Conservation (phyloP, 2,113 vertebrate genomes). For the Collichthys lucidus region DNA sequence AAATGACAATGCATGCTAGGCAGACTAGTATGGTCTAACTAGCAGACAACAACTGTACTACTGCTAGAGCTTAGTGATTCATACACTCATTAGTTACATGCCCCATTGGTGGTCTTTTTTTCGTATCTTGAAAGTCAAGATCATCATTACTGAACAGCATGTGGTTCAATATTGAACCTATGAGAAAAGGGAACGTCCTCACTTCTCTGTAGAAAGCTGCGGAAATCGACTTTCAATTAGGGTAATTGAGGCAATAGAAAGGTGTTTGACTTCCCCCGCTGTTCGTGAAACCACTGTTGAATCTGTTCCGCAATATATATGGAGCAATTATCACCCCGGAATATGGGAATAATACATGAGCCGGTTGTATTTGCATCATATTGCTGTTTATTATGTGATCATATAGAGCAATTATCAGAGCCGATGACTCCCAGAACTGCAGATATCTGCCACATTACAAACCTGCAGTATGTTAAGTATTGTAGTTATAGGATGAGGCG, state of each 20-base stretch:
- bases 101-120: not conserved
- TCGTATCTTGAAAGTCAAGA: not conserved
- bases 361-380: not conserved
- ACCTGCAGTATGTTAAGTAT: not conserved
- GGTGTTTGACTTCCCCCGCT: constrained; percentile 10
- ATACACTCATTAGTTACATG: not conserved
- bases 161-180: not conserved
- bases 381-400: constrained; percentile 10
- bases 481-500: not conserved
- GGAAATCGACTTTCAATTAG: not conserved
- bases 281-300: not conserved
- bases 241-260: constrained; percentile 5
- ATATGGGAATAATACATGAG: not conserved
- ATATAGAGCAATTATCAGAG: constrained; percentile 3
- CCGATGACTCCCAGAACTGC: not conserved
- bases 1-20: not conserved
- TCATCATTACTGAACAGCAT: not conserved
- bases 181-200: not conserved
- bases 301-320: not conserved
- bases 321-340: not conserved
- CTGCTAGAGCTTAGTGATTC: not conserved
- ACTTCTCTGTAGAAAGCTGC: not conserved
- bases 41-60: not conserved
- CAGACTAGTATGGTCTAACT: not conserved
- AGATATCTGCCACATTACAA: not conserved